Evolutionary conservation across 2,797 vertebrate species (phyloP).

Genomic region (Champsocephalus esox): DNA sequence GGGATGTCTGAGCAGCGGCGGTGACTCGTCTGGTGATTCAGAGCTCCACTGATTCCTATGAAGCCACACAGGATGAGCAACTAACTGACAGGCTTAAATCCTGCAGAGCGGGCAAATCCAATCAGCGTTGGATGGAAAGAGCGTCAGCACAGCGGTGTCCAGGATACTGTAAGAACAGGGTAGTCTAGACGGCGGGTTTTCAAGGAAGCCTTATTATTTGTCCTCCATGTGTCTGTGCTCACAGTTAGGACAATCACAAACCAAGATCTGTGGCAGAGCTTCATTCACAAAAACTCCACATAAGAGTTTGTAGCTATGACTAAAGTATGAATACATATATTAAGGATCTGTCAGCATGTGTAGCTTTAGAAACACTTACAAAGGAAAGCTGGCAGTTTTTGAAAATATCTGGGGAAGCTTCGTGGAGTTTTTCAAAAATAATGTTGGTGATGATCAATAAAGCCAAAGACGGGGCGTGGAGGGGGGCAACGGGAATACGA

Average conservation of each 20-base stretch:
- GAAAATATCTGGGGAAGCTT: too few relatives aligned
- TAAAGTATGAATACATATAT: slow-evolving; percentile 17
- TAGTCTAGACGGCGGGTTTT: slow-evolving; percentile 58
- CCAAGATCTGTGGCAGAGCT: slow-evolving; percentile 3
- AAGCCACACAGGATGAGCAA: slow-evolving; percentile 30
- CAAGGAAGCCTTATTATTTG: slow-evolving; percentile 35
- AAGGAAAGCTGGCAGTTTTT: too few relatives aligned
- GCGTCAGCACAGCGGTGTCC: slow-evolving; percentile 14
- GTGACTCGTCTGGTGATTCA: slow-evolving; percentile 60
- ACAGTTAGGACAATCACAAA: slow-evolving; percentile 17
- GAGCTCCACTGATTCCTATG: slow-evolving; percentile 10
- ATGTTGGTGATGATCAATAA: too few relatives aligned
- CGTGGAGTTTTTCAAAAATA: too few relatives aligned
- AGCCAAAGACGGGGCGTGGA: too few relatives aligned
- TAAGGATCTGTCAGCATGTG: too few relatives aligned
- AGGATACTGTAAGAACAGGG: slow-evolving; percentile 36
- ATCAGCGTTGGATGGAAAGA: slow-evolving; percentile 46
- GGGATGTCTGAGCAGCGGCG: slow-evolving; percentile 40
- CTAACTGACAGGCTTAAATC: slow-evolving; percentile 41
- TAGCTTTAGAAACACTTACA: too few relatives aligned
- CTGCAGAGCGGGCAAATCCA: slow-evolving; percentile 53
- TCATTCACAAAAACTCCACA: slow-evolving; percentile 7
- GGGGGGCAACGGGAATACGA: too few relatives aligned
- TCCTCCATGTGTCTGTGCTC: slow-evolving; percentile 8
- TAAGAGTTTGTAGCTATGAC: not conserved